Percentiles rank a stretch among this genome's conserved stretches.
Evolutionary conservation across 2,113 vertebrate species (phyloP).

Genomic region (Catharus minimus): DNA sequence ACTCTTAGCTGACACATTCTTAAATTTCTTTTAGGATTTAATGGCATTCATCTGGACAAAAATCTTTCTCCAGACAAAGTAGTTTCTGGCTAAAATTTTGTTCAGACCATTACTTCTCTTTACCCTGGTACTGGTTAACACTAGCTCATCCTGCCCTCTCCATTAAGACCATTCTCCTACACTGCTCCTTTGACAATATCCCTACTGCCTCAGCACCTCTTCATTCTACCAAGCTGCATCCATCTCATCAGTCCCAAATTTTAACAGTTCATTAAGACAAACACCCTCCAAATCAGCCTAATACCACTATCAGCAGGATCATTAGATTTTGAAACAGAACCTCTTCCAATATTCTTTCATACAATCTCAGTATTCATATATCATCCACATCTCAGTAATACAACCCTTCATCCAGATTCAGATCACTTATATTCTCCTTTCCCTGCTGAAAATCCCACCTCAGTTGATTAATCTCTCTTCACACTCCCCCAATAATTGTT

Average conservation of each 20-base stretch:
- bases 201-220: neutral
- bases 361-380: neutral
- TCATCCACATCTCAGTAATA: neutral
- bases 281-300: neutral
- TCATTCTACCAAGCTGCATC: neutral
- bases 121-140: neutral
- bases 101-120: neutral
- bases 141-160: neutral
- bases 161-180: neutral
- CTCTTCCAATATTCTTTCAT: neutral
- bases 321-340: neutral
- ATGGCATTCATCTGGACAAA: neutral
- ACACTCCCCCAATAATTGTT: neutral
- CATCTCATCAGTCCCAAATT: neutral
- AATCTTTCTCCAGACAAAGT: neutral
- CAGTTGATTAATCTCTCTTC: neutral
- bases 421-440: neutral
- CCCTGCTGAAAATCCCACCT: neutral
- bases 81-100: neutral
- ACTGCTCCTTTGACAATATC: neutral
- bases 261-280: neutral
- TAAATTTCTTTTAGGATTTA: neutral
- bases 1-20: neutral
- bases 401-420: neutral
- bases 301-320: neutral